Evolutionary conservation across 2,113 vertebrate genomes (phyloP), one percentile per base, ranked within the genome.

Genomic region (Hypocryptadius cinnamomeus): DNA sequence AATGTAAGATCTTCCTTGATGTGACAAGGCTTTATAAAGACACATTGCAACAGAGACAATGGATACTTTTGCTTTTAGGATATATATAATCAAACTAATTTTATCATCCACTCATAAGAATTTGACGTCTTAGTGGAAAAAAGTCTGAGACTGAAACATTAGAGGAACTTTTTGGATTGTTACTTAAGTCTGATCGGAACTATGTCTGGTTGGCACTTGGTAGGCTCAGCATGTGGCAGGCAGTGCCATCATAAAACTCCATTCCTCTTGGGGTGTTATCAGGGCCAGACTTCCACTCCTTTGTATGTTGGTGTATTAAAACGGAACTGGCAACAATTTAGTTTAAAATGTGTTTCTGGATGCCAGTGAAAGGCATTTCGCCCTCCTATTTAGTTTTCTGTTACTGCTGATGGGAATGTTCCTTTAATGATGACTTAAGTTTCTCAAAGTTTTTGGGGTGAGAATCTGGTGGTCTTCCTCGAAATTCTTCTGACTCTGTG

Each of bases 261-360:
- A 1, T 48, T 57, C 30, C 39, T 61, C 25, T 4, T 22, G 44
- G 4, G 24, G 13, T 68, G 37, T 90, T 90, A 60, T 28, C 72
- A 79, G n/a, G 5, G 65, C 47, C 64, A 68, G 80, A 31, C 31
- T 74, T 86, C 47, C 35, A 66, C 68, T 74, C 39, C 48, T 71
- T 59, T 51, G 37, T 92, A 22, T 6, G 5, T 14, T 59, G 14
- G 5, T 79, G 15, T 23, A 56, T 27, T 73, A 48, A 78, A 92
- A 56, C 66, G n/a, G 48, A 90, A 40, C 65, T 57, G 68, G 37
- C 0, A 0, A 47, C 33, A 50, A 5, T 15, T 80, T 4, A 2
- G 8, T 48, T 66, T 59, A 35, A 59, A 73, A 45, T 35, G 35
- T 59, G 7, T 47, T 89, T 69, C 64, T 63, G 20, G 13, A 35